Conservation (phyloP, 1,140 invertebrate genomes). For the Listronotus oregonensis region DNA sequence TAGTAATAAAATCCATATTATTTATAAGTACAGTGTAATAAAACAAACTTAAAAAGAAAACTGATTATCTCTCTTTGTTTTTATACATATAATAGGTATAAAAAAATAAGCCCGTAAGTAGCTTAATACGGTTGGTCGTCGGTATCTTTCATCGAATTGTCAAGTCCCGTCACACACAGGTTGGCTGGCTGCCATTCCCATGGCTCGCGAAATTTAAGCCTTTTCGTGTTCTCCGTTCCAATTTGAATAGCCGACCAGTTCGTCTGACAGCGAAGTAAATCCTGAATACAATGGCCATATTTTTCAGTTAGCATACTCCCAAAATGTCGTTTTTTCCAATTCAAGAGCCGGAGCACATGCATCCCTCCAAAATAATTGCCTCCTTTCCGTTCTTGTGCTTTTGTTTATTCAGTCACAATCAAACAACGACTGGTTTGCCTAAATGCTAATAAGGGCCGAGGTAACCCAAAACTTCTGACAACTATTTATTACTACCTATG, state of each 20-base stretch:
- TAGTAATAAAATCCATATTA: no score
- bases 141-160: constrained; percentile 35
- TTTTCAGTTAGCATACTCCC: constrained; percentile 33
- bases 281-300: constrained; percentile 37
- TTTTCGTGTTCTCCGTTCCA: constrained; percentile 37
- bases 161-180: constrained; percentile 24
- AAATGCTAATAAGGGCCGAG: constrained; percentile 47
- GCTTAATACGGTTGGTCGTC: constrained; percentile 21
- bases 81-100: no score
- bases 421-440: constrained; percentile 41
- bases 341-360: constrained; percentile 13
- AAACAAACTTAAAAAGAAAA: no score
- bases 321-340: constrained; percentile 32
- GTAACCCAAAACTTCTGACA: constrained; percentile 19
- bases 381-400: constrained; percentile 15
- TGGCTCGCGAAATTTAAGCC: constrained; percentile 36
- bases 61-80: no score
- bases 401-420: constrained; percentile 5
- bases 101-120: constrained; percentile 1
- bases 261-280: constrained; percentile 34
- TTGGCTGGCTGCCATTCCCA: constrained; percentile 26
- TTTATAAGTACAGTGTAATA: no score
- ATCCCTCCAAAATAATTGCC: constrained; percentile 36
- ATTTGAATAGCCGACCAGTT: constrained; percentile 38
- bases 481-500: constrained; percentile 26